Percentiles rank a stretch among this genome's conserved stretches.
Evolutionary conservation across 2,888 invertebrate species (phyloP).

Genomic region (Endomychus coccineus): DNA sequence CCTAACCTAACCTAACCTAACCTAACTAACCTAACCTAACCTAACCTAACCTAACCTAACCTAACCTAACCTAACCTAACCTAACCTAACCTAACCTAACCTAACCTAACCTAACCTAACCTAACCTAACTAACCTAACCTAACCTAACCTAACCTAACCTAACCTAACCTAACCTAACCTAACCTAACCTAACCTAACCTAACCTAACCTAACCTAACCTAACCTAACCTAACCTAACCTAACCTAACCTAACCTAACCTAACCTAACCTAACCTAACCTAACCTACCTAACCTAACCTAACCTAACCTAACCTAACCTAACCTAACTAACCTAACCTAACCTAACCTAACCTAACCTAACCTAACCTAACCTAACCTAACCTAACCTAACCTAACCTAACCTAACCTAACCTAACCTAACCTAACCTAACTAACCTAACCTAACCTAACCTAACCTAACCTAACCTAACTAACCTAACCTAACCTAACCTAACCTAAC

Average conservation of each 20-base stretch:
- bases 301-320: constrained; percentile 22
- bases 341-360: constrained; percentile 20
- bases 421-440: constrained; percentile 21
- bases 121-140: constrained; percentile 17
- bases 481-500: constrained; percentile 15
- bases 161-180: constrained; percentile 29
- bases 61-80: constrained; percentile 17
- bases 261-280: constrained; percentile 23
- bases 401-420: constrained; percentile 24
- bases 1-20: constrained; percentile 16
- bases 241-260: constrained; percentile 21
- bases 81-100: constrained; percentile 9
- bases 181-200: constrained; percentile 23
- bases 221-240: constrained; percentile 17
- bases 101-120: constrained; percentile 16
- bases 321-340: constrained; percentile 24
- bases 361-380: constrained; percentile 21
- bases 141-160: constrained; percentile 24
- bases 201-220: constrained; percentile 23
- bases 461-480: constrained; percentile 17
- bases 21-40: constrained; percentile 18
- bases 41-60: constrained; percentile 19
- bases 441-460: constrained; percentile 18
- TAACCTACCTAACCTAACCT: constrained; percentile 20
- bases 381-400: constrained; percentile 24